Conservation (phyloP, 2,888 invertebrate genomes). For the Pycnomerus fuliginosus region DNA sequence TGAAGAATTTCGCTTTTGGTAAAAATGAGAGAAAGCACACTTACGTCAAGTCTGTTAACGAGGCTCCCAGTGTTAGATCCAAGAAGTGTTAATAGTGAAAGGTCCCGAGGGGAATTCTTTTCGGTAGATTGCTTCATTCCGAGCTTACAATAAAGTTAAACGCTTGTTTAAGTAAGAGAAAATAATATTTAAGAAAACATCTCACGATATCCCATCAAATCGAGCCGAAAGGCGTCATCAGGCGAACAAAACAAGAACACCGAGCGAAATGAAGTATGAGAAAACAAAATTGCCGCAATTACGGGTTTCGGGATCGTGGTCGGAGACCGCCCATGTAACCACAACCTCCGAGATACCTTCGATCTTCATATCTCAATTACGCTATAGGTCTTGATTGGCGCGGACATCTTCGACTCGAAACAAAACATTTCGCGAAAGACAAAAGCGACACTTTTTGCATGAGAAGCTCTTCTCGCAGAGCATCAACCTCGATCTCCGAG, state of each 20-base stretch:
- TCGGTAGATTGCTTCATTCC: slow-evolving; percentile 25
- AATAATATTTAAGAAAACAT: slow-evolving; percentile 29
- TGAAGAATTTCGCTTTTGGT: no score
- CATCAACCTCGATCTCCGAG: not conserved
- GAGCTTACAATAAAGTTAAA: slow-evolving; percentile 14
- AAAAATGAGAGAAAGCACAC: no score
- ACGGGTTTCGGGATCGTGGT: slow-evolving; percentile 50
- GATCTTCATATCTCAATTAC: slow-evolving; percentile 50
- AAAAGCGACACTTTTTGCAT: no score
- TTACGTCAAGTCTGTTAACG: no score
- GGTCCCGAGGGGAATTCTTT: slow-evolving; percentile 19
- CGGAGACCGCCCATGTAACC: slow-evolving; percentile 52
- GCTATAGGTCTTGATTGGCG: slow-evolving; percentile 26
- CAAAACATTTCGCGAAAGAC: no score
- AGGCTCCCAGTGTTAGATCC: slow-evolving; percentile 20
- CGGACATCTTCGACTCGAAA: slow-evolving; percentile 17
- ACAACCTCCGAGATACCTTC: slow-evolving; percentile 43
- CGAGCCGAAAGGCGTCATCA: slow-evolving; percentile 44
- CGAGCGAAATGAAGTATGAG: slow-evolving; percentile 49
- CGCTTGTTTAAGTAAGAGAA: slow-evolving; percentile 18
- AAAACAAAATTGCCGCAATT: slow-evolving; percentile 52
- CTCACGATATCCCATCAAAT: slow-evolving; percentile 40
- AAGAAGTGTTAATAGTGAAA: slow-evolving; percentile 20
- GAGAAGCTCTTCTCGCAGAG: no score
- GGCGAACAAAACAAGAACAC: slow-evolving; percentile 44